Percentiles rank a stretch among this genome's conserved stretches.
phyloP scores from a whole-genome alignment of 1,140 invertebrate genomes.

The Arctopsyche grandis region DNA sequence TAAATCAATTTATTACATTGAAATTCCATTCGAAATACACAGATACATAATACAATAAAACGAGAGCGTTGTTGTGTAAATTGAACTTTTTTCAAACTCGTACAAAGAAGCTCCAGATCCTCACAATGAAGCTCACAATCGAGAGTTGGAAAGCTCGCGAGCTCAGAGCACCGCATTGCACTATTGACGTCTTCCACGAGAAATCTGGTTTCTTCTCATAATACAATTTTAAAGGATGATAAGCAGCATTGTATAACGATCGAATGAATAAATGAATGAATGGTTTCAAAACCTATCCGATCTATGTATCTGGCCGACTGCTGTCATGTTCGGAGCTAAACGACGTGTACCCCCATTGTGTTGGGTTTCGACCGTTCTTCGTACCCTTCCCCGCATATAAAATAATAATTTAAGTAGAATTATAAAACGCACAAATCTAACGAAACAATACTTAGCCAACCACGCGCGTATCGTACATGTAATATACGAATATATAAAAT shows the following conservation, averaged over 20 bases:
- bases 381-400: too few species aligned
- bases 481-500: too few species aligned
- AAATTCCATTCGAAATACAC: neutral
- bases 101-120: neutral
- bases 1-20: neutral
- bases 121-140: neutral
- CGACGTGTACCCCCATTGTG: constrained; percentile 10
- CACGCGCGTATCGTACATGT: neutral
- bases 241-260: constrained; percentile 26
- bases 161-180: too few species aligned
- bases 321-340: constrained; percentile 23
- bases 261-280: constrained; percentile 14
- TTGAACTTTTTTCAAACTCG: neutral
- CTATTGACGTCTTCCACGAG: constrained; percentile 14
- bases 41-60: neutral
- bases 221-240: constrained; percentile 29
- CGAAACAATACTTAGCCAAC: neutral
- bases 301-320: neutral
- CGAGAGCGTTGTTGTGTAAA: neutral
- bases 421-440: neutral
- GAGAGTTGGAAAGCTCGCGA: neutral
- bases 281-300: constrained; percentile 25
- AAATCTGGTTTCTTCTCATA: constrained; percentile 12
- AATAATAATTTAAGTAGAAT: neutral
- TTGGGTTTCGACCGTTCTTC: neutral